Evolutionary conservation across 2,113 vertebrate species (phyloP).

Genomic region (Crotophaga sulcirostris): DNA sequence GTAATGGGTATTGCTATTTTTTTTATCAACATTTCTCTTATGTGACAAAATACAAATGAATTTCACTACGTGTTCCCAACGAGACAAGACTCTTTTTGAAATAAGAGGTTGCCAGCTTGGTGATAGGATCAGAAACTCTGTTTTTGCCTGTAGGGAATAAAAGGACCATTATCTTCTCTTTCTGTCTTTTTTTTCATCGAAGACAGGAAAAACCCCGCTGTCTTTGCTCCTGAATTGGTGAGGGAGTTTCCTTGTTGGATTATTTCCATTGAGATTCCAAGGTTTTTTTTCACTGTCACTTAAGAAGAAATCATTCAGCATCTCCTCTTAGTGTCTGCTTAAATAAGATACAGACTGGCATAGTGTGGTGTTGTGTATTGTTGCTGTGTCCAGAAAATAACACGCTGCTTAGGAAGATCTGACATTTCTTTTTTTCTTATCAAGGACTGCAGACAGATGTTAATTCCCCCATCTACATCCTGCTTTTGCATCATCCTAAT

Average conservation of each 20-base stretch:
- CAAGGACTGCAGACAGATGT: neutral
- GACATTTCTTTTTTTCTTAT: neutral
- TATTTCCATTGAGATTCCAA: neutral
- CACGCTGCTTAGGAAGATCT: neutral
- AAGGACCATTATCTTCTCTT: neutral
- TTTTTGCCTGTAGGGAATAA: neutral
- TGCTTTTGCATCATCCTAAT: neutral
- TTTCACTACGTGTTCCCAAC: neutral
- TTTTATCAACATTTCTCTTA: neutral
- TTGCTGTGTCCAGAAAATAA: neutral
- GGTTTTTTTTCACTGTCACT: neutral
- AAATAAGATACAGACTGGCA: neutral
- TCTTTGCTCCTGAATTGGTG: neutral
- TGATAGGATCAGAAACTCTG: neutral
- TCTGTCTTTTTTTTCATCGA: neutral
- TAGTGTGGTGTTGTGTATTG: neutral
- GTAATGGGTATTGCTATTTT: accelerated
- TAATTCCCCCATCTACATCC: neutral
- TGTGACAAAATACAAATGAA: neutral
- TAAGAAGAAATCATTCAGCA: neutral
- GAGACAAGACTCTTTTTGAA: neutral
- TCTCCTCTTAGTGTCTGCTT: neutral
- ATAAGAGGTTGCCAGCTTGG: neutral
- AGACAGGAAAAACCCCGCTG: neutral
- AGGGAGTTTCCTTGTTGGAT: neutral